Base-by-base conservation (phyloP, 2,888 invertebrate species). In the Sialis fuliginosa region DNA sequence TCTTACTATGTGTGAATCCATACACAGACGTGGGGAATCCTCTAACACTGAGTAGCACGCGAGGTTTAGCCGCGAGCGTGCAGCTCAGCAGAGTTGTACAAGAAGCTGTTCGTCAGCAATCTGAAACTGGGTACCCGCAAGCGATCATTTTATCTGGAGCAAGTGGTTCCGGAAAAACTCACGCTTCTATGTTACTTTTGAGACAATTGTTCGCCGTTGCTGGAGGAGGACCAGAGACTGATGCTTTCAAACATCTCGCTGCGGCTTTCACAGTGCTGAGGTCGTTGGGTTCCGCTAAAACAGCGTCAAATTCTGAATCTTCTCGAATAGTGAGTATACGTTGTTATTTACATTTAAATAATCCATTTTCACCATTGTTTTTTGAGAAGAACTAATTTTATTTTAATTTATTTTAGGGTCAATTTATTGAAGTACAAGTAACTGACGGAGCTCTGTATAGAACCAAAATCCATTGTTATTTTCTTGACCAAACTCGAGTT, bases 391-490 rank as follows among this genome's bases (percentile, higher is more conserved):
- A 22, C 22, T 22, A 9, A 37, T n/a, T 39, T 8, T 32, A 33
- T 12, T n/a, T 12, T 7, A 44, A 4, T 13, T 46, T 52, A 49
- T 64, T 66, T 49, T 64, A 89, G 89, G 91, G 93, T 12, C 90
- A 92, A 67, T 93, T 92, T 65, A 90, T 93, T 59, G 93, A 95
- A 69, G 91, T 92, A 52, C 91, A 92, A 69, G 90, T 95, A 54
- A 90, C 91, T 40, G 92, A 93, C 64, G 91, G 92, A 53, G 90
- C 91, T 45, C 72, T 95, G 47, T 91, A 92, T 68, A 78, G 92
- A 60, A 92, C 93, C 39, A 93, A 92, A 72, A 91, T 95, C 58
- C 92, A 93, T 65, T 92, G 92, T 66, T 92, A 92, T 66, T 92
- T 93, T 66, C 71, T 93, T 60, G 93, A 95, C 63, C 89, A 93